Conservation (phyloP, 2,797 vertebrate genomes). For the Loriculus beryllinus region DNA sequence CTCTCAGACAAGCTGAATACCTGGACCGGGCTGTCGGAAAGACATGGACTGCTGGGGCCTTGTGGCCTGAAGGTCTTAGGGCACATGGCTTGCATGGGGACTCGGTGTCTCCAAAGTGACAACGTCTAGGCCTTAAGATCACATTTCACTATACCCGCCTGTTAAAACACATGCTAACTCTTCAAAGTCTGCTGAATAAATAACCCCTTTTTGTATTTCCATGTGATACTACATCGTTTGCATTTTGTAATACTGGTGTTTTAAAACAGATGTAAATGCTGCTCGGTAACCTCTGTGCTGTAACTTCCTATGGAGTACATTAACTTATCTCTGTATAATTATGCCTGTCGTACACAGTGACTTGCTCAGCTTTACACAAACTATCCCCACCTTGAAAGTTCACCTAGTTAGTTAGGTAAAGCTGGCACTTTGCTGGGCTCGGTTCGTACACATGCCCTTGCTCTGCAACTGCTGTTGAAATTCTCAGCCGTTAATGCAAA, state of each 20-base stretch:
- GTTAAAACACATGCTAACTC: not conserved
- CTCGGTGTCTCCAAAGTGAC: not conserved
- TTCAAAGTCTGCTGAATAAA: not conserved
- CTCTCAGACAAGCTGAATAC: not conserved
- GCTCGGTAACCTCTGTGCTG: not conserved
- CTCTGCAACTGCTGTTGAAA: conserved; percentile 39
- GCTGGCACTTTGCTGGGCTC: not conserved
- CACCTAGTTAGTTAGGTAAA: not conserved
- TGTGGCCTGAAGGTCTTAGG: not conserved
- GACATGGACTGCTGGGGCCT: not conserved
- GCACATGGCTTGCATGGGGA: not conserved
- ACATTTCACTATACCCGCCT: not conserved
- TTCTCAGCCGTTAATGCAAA: conserved; percentile 53
- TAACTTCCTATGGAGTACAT: not conserved
- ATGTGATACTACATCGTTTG: not conserved
- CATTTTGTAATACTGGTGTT: not conserved
- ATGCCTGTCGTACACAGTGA: not conserved
- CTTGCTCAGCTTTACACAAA: not conserved
- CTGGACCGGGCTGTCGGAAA: not conserved
- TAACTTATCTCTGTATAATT: not conserved
- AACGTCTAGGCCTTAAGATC: not conserved
- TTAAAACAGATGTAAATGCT: not conserved
- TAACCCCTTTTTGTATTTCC: not conserved
- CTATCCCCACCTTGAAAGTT: conserved; percentile 1
- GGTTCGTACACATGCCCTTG: not conserved